Percentiles rank a stretch among this genome's conserved stretches.
These are phyloP conservation scores for Amphiura filiformis DNA, from an alignment of 35 echinoderm and acorn worm species.

Conservation along the genomic window DNA sequence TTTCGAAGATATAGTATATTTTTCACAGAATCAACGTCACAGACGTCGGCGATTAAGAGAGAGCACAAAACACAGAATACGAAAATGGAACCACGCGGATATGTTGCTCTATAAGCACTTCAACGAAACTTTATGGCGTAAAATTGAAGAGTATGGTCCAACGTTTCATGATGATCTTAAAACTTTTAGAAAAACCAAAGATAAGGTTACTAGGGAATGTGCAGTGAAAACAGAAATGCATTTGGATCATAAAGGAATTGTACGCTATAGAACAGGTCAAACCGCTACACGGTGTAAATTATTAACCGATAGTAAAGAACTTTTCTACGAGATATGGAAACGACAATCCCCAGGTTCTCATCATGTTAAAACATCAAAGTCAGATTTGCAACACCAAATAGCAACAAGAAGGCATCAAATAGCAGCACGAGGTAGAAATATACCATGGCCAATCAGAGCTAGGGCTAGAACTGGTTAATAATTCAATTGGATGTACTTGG, in stretches of 20 bases:
- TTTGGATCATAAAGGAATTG: background rate
- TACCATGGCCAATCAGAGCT: background rate
- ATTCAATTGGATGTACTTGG: too few species aligned
- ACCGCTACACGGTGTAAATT: background rate
- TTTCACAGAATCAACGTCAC: conserved; percentile 3
- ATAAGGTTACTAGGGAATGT: background rate
- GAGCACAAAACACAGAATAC: background rate
- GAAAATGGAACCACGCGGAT: conserved; percentile 21
- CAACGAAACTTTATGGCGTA: too few species aligned
- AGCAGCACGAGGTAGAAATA: background rate
- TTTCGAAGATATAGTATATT: conserved; percentile 37
- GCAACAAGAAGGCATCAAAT: background rate
- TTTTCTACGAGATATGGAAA: background rate
- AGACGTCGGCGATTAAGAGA: background rate
- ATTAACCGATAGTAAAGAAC: background rate
- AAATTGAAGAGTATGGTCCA: conserved; percentile 6
- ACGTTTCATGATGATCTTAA: conserved; percentile 4
- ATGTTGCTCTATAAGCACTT: conserved; percentile 30
- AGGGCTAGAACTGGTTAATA: background rate
- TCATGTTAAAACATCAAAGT: background rate
- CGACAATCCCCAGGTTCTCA: background rate
- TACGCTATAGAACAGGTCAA: background rate
- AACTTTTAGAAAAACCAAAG: background rate
- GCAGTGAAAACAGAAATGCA: background rate
- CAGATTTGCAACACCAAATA: background rate